These are phyloP conservation scores for Aphaenogaster rudis DNA, from an alignment of 1,140 invertebrate genomes.

Conservation along the genomic window DNA sequence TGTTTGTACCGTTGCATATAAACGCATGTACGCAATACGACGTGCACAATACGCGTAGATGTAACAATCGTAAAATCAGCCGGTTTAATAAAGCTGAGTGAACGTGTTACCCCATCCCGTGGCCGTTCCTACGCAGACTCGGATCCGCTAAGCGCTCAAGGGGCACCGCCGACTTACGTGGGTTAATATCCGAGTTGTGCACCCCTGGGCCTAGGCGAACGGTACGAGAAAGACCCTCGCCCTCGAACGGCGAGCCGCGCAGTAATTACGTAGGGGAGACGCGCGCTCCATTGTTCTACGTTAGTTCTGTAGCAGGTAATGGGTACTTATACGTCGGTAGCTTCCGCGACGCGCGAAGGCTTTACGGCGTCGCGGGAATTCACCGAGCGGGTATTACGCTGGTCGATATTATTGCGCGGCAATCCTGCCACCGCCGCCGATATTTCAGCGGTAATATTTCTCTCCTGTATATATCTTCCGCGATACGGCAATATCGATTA, in stretches of 20 bases:
- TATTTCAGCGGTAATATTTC: slow-evolving; percentile 18
- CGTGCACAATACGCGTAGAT: background rate
- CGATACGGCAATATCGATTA: slow-evolving; percentile 21
- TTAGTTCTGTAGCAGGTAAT: slow-evolving; percentile 74
- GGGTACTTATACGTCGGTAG: slow-evolving; percentile 61
- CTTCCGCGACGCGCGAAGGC: slow-evolving; percentile 25
- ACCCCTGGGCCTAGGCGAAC: slow-evolving; percentile 58
- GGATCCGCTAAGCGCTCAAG: background rate
- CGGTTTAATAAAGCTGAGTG: background rate
- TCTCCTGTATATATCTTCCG: slow-evolving; percentile 5
- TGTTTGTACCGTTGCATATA: background rate
- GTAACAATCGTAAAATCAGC: background rate
- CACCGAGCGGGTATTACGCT: background rate
- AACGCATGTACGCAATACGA: background rate
- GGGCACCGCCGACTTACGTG: background rate
- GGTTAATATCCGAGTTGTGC: slow-evolving; percentile 15
- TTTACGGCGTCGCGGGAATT: slow-evolving; percentile 46
- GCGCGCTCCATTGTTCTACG: slow-evolving; percentile 74
- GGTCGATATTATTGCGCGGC: slow-evolving; percentile 37
- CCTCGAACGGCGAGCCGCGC: slow-evolving; percentile 70
- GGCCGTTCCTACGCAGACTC: background rate
- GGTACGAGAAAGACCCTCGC: slow-evolving; percentile 66
- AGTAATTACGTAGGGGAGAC: slow-evolving; percentile 76
- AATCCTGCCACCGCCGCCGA: background rate
- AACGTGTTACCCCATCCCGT: background rate